Evolutionary conservation across 2,888 invertebrate species (phyloP), one percentile per base, ranked within the genome.

Genomic region (Sussaba pulchella): DNA sequence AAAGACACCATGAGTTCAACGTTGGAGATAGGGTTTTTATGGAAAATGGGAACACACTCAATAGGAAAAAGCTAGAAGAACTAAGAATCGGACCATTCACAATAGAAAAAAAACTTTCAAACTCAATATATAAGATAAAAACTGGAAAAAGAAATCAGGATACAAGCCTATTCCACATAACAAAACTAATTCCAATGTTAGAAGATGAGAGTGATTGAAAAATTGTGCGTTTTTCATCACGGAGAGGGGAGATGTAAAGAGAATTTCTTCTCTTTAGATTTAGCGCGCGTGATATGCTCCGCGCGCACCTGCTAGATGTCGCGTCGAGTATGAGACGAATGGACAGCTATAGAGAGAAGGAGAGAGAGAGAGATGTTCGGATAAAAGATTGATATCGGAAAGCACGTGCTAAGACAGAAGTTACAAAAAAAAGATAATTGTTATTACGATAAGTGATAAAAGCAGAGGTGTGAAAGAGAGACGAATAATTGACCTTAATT

Each of bases 21-120:
- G 81, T 84, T 12, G 87, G 87, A 59, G 87, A 89, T 71, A 8
- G 9, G 12, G 41, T 41, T 31, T 31, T 31, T 6, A 31, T 31
- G 6, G 31, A 31, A 31, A 31, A 31, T 31, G 31, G 31, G 6
- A 31, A 31, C 31, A 31, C 31, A 41, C 12, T 41, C 10, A 41
- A 41, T 12, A 26, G 88, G 67, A 87, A 85, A 79, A 89, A 89
- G 81, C 24, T 88, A 67, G 87, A 88, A 63, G 85, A 86, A 85
- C 26, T 87, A 69, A 83, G 81, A 59, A 67, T 59, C 19, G 87
- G 87, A 70, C 87, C 88, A 41, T 87, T 78, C 72, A 59, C 76
- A 75, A 85, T 88, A 50, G n/a, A 78, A 59, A 64, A 84, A 61
- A 87, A 85, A 78, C 77, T 87, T 57, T 87, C 85, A 41, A 82